Base-by-base conservation (phyloP, 2,113 vertebrate genomes). In the Natator depressus region DNA sequence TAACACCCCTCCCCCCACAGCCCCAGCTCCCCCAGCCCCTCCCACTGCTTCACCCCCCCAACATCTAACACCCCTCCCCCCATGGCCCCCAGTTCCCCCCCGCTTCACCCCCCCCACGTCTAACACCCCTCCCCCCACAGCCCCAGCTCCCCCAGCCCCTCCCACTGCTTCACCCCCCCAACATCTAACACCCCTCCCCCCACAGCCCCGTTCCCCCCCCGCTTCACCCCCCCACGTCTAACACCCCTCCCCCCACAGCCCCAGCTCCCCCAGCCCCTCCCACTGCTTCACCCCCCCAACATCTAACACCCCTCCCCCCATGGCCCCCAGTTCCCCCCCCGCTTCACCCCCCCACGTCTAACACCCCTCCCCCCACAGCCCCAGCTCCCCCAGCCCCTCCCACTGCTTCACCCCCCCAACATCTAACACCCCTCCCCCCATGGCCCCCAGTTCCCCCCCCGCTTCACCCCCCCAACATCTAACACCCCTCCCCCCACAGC, bases 171-270 rank as follows among this genome's bases (percentile, higher is more conserved):
- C 75, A 47, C 5, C 50, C 7, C 51, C 17, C 59, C 27, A 42
- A 9, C 49, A 17, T 17, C n/a, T 35, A 51, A 79, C 17, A 51
- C 69, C 0, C 8, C 3, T 27, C 6, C 2, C 65, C 1, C 2
- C 42, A 42, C 2, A 5, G 42, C 29, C 3, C 5, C 9, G 46
- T 11, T 29, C 16, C 49, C 51, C 46, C 16, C 2, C 5, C 0
- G 0, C 11, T 8, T 47, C 6, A 65, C 59, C 31, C 46, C 38
- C 25, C 3, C 20, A 17, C 49, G 17, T 17, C n/a, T 35, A 51
- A 79, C 17, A 51, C 69, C 0, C 8, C 4, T 27, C 6, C 2
- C 65, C 1, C 2, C 42, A 42, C 5, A 2, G 42, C n/a, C n/a
- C n/a, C n/a, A n/a, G n/a, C n/a, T n/a, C 29, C 3, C 5, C 9